Conservation (phyloP, 2,888 invertebrate genomes). For the Xylota segnis region DNA sequence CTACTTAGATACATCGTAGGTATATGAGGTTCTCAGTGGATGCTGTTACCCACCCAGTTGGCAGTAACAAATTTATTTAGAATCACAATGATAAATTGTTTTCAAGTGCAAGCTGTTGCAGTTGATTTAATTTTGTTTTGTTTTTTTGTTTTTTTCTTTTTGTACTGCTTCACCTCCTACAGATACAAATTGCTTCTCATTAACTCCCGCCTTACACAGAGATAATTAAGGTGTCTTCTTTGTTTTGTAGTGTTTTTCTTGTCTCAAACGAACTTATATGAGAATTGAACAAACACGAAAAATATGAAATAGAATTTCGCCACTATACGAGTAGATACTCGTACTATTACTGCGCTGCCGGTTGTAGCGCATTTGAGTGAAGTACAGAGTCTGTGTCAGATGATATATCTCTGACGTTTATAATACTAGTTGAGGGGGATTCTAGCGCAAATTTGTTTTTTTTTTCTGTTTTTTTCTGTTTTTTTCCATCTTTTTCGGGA, state of each 20-base stretch:
- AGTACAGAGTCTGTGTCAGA: slow-evolving; percentile 35
- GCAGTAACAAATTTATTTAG: slow-evolving; percentile 65
- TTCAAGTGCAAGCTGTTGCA: slow-evolving; percentile 74
- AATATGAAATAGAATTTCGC: slow-evolving; percentile 56
- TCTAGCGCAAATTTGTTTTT: background rate
- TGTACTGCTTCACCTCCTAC: slow-evolving; percentile 24
- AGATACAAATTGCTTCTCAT: slow-evolving; percentile 74
- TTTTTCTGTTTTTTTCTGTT: slow-evolving; percentile 13
- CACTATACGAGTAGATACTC: slow-evolving; percentile 16
- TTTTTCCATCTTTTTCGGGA: slow-evolving; percentile 55
- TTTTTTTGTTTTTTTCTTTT: slow-evolving; percentile 11
- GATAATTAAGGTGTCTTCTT: slow-evolving; percentile 73
- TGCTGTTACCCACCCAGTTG: slow-evolving; percentile 13
- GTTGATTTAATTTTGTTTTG: slow-evolving; percentile 57
- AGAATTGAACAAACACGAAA: slow-evolving; percentile 68
- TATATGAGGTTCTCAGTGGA: slow-evolving; percentile 32
- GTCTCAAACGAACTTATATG: slow-evolving; percentile 23
- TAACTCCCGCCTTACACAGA: slow-evolving; percentile 61
- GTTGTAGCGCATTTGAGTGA: slow-evolving; percentile 40
- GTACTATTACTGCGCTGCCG: slow-evolving; percentile 26
- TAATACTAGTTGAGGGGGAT: slow-evolving; percentile 23
- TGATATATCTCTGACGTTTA: slow-evolving; percentile 48
- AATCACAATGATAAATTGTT: slow-evolving; percentile 72
- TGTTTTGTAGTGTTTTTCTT: slow-evolving; percentile 41
- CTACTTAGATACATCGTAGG: slow-evolving; percentile 36